Base-by-base conservation (phyloP, 1,140 invertebrate genomes). In the Saxidomus purpurata region DNA sequence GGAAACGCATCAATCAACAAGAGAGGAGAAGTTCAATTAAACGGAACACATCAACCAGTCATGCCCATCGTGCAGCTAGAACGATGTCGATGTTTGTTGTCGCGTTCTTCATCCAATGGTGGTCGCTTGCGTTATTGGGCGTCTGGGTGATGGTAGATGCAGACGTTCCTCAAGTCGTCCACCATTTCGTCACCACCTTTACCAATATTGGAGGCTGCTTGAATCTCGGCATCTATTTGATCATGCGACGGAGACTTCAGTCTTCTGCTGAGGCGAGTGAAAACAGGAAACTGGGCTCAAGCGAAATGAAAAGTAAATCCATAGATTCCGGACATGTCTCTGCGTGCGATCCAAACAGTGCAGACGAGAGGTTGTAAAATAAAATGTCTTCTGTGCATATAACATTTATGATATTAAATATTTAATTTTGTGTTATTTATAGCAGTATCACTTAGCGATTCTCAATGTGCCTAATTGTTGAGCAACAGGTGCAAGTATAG, bases 51-150 rank as follows among this genome's bases (percentile, higher is more conserved):
- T 40, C 40, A 19, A 13, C 6, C 6, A 43, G 17, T 19, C 47
- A 25, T 3, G 87, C 89, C 28, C 87, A 90, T 40, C 79, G 80
- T 19, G 91, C 89, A 19, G 91, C 91, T 9, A 87, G 76, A 69
- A 74, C 84, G 22, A 92, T 92, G 91, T 90, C 89, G 0, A 36
- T 92, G 34, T 92, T 92, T 69, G 91, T 92, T 8, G 89, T 80
- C 0, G 91, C 89, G 0, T 92, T 92, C 77, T 89, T 92, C 31
- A 81, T 92, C 19, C 91, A 92, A 31, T 92, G 91, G 91, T 90
- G 91, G 89, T 87, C 91, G 0, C 63, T 92, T 67, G 87, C 83
- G 15, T 43, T 90, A 2, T 87, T 77, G 34, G 90, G 91, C 11
- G 71, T 90, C 19, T 92, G 89, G 91, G 77, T 76, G 19, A 52